Base-by-base conservation (phyloP, 2,113 vertebrate genomes). In the Petromus typicus region DNA sequence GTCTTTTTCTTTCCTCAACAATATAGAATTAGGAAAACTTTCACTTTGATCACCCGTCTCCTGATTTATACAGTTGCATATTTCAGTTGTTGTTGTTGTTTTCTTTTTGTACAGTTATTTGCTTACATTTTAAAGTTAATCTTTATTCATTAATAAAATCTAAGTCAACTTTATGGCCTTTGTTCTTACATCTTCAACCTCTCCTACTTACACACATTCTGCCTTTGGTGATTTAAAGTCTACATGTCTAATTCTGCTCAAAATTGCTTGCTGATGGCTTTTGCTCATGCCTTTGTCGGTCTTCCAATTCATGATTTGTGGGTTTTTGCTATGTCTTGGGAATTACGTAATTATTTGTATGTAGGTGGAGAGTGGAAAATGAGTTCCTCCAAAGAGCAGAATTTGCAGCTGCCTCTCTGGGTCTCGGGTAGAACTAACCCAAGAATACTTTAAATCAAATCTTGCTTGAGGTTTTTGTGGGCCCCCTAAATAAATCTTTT, bases 121-220 rank as follows among this genome's bases (percentile, higher is more conserved):
- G 12, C 66, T 94, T 25, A n/a, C 56, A 69, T 82, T 96, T 89
- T 76, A 82, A 30, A 27, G 34, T 54, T 80, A 73, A 32, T 61
- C 54, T 86, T 66, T 73, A 86, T 63, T 90, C 40, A 34, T 90
- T 89, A 81, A 51, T 59, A 75, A 92, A 66, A 86, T 67, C 57
- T 82, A 34, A 22, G 73, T 37, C 48, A 89, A 0, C 80, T 57
- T 71, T 79, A 34, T 64, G 48, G 14, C 14, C 23, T 37, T 87
- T 85, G n/a, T 45, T 88, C 37, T 78, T 73, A 56, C 8, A 32
- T 84, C 79, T 88, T 91, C 56, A 91, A 51, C 25, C 14, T 84
- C 32, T 84, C 66, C 59, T 87, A 14, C 48, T 94, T 82, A 66
- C 43, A 73, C 30, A 63, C 34, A 12, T 48, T 73, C 37, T 34